Percentiles rank a stretch among this genome's conserved stretches.
Conservation (phyloP, 2,888 invertebrate genomes). For the Tachina lurida region DNA sequence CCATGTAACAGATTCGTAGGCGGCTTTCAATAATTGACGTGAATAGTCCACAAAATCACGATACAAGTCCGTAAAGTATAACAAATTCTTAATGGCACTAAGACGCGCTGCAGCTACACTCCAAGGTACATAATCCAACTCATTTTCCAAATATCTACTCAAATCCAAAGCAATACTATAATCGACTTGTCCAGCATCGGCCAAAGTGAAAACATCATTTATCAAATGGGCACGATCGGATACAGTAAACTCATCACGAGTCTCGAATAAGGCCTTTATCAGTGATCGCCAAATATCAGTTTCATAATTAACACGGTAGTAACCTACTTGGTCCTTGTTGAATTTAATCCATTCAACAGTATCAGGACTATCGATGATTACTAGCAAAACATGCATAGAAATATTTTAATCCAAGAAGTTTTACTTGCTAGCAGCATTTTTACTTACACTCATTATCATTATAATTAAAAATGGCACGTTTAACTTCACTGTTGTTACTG, state of each 20-base stretch:
- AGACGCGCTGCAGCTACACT: conserved; percentile 85
- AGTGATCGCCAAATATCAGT: conserved; percentile 86
- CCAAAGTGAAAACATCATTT: conserved; percentile 92
- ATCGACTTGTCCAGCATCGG: conserved; percentile 87
- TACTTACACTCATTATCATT: conserved; percentile 78
- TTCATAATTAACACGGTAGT: conserved; percentile 94
- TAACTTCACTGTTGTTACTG: conserved; percentile 82
- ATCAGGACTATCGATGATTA: conserved; percentile 83
- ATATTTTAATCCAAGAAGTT: background rate
- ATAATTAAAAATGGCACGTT: conserved; percentile 80
- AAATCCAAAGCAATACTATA: conserved; percentile 89
- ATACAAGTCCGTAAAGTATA: conserved; percentile 85
- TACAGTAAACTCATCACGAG: conserved; percentile 83
- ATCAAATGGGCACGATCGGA: conserved; percentile 91
- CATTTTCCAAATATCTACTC: conserved; percentile 87
- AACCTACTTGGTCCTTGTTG: conserved; percentile 93
- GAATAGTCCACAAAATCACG: conserved; percentile 85
- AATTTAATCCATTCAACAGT: conserved; percentile 90
- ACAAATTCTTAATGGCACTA: conserved; percentile 83
- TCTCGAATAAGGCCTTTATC: conserved; percentile 79
- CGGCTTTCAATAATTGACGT: conserved; percentile 84
- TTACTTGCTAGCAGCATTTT: no score
- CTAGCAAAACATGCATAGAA: conserved; percentile 54
- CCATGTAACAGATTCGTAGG: conserved; percentile 87
- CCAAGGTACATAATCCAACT: conserved; percentile 91